Percentiles rank a stretch among this genome's conserved stretches.
These are phyloP conservation scores for Apistogramma diplotaenia DNA, from an alignment of 2,113 vertebrate species.

Conservation along the genomic window DNA sequence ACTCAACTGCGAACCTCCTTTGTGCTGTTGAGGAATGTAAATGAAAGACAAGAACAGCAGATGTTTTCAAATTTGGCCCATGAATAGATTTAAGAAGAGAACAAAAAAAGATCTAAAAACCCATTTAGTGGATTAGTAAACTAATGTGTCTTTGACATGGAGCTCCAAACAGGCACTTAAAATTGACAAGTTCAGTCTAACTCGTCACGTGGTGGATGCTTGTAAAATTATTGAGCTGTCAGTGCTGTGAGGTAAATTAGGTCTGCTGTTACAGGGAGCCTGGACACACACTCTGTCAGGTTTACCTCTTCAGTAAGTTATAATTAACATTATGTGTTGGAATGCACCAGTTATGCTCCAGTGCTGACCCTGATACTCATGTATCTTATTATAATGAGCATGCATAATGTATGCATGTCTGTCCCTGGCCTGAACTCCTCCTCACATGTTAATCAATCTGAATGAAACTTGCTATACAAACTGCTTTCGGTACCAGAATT, in stretches of 20 bases:
- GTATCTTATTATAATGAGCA: background rate
- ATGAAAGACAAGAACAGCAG: constrained; percentile 34
- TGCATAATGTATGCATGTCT: background rate
- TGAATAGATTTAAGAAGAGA: constrained; percentile 45
- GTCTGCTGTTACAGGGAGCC: background rate
- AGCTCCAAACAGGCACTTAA: background rate
- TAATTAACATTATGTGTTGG: background rate
- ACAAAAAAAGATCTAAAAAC: constrained; percentile 41
- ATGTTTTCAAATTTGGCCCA: constrained; percentile 42
- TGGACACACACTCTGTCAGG: background rate
- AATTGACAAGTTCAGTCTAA: background rate
- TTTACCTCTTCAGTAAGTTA: background rate
- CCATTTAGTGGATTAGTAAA: constrained; percentile 31
- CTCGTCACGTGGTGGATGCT: background rate
- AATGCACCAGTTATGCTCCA: background rate
- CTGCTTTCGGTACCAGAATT: too few relatives aligned
- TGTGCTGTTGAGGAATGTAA: constrained; percentile 51
- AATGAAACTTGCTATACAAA: background rate
- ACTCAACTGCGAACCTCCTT: background rate
- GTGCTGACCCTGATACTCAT: background rate
- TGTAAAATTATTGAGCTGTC: background rate
- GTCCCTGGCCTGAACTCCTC: background rate
- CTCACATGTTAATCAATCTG: background rate
- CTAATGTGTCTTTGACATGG: constrained; percentile 33
- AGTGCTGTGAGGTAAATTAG: background rate